Percentiles rank a stretch among this genome's conserved stretches.
phyloP scores from a whole-genome alignment of 1,140 invertebrate genomes.

The Drosophila tropicalis region DNA sequence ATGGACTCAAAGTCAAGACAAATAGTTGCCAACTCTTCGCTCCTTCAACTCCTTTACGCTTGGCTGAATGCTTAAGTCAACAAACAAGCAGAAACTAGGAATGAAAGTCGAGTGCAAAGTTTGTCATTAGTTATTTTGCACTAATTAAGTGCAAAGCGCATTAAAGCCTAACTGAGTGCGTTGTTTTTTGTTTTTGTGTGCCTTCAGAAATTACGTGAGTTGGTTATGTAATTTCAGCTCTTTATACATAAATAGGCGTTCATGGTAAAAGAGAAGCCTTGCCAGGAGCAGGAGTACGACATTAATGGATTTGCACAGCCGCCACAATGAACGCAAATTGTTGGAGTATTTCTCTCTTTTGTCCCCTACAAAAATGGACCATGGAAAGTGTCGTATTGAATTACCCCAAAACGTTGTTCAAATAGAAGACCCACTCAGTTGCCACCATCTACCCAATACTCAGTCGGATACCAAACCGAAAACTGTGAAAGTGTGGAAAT shows the following conservation, averaged over 20 bases:
- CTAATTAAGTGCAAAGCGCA: conserved; percentile 56
- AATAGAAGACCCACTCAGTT: conserved; percentile 8
- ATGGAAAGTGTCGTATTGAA: conserved; percentile 19
- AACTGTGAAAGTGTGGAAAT: conserved; percentile 2
- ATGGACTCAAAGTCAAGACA: conserved; percentile 4
- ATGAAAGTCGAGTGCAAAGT: conserved; percentile 39
- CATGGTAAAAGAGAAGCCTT: neutral
- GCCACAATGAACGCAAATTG: conserved; percentile 35
- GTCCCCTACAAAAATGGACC: neutral
- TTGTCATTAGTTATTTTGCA: conserved; percentile 57
- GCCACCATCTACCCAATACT: neutral
- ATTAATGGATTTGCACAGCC: conserved; percentile 42
- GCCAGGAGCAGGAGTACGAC: neutral
- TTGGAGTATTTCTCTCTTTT: neutral
- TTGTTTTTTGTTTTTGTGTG: conserved; percentile 4
- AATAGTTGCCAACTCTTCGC: neutral
- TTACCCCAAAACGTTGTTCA: conserved; percentile 11
- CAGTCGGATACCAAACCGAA: neutral
- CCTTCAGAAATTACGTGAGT: conserved; percentile 36
- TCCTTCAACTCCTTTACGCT: conserved; percentile 7
- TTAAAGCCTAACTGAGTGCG: conserved; percentile 19
- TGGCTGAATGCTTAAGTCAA: conserved; percentile 28
- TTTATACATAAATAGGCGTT: neutral
- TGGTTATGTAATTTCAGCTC: conserved; percentile 33
- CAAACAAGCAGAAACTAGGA: neutral